Evolutionary conservation across 2,888 invertebrate genomes (phyloP).

Genomic region (Dynastes maya): DNA sequence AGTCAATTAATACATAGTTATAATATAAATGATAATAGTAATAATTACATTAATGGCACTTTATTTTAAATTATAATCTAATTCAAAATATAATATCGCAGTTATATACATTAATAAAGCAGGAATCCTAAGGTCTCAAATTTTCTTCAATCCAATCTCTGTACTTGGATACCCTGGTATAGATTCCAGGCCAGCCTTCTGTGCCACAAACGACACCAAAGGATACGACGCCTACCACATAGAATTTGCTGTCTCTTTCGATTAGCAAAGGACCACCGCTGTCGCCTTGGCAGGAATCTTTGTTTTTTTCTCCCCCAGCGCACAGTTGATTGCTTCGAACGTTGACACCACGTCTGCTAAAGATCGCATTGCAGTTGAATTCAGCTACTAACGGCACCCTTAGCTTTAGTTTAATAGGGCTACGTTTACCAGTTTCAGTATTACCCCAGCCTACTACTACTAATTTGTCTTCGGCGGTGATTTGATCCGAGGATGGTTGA

Average conservation of each 20-base stretch:
- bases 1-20: neutral
- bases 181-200: slow-evolving; percentile 77
- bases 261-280: slow-evolving; percentile 79
- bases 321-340: slow-evolving; percentile 73
- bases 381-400: slow-evolving; percentile 71
- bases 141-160: slow-evolving; percentile 74
- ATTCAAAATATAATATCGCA: slow-evolving; percentile 3
- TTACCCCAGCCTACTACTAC: slow-evolving; percentile 69
- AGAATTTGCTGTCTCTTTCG: slow-evolving; percentile 67
- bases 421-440: slow-evolving; percentile 55
- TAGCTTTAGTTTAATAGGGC: slow-evolving; percentile 56
- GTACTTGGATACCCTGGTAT: slow-evolving; percentile 76
- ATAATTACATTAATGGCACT: slow-evolving; percentile 2
- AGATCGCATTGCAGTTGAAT: slow-evolving; percentile 19
- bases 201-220: slow-evolving; percentile 72
- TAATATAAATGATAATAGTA: neutral
- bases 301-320: slow-evolving; percentile 78
- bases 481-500: slow-evolving; percentile 56
- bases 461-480: slow-evolving; percentile 61
- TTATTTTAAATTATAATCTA: neutral
- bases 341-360: slow-evolving; percentile 28
- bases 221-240: slow-evolving; percentile 73
- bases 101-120: slow-evolving; percentile 19
- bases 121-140: slow-evolving; percentile 35
- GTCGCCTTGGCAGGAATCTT: slow-evolving; percentile 78